These are phyloP conservation scores for Amaurobius ferox DNA, from an alignment of 2,888 invertebrate genomes.

Conservation along the genomic window DNA sequence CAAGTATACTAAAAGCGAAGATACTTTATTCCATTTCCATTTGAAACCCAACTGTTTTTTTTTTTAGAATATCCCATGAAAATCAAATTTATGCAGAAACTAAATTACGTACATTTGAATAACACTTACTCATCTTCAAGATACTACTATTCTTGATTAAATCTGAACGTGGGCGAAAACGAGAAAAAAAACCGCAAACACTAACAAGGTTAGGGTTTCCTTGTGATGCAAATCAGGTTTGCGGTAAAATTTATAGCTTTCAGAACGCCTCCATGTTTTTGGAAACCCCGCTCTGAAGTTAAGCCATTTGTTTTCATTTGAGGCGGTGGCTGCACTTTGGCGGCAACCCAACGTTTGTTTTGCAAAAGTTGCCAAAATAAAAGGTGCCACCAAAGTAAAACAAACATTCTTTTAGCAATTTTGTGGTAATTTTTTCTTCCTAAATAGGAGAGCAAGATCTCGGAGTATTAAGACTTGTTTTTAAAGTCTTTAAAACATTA, in stretches of 20 bases:
- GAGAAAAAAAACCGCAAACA: neutral
- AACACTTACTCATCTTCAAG: neutral
- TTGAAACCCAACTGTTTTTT: too few relatives aligned
- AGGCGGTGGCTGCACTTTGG: constrained; percentile 44
- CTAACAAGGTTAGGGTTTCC: neutral
- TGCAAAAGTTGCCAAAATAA: neutral
- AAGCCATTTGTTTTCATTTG: constrained; percentile 65
- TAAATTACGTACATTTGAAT: neutral
- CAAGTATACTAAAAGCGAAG: too few relatives aligned
- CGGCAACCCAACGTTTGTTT: constrained; percentile 46
- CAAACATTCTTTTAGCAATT: neutral
- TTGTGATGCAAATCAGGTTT: constrained; percentile 55
- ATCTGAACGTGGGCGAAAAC: neutral
- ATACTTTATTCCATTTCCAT: too few relatives aligned
- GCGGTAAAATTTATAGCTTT: constrained; percentile 60
- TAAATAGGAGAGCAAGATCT: neutral
- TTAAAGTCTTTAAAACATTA: too few relatives aligned
- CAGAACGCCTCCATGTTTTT: constrained; percentile 42
- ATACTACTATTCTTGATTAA: neutral
- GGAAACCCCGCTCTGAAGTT: constrained; percentile 16
- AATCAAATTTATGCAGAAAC: too few relatives aligned
- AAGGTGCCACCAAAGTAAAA: neutral
- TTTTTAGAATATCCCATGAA: too few relatives aligned
- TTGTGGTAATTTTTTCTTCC: neutral
- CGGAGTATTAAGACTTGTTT: neutral